Evolutionary conservation across 2,797 vertebrate species (phyloP).

Genomic region (Podarcis lilfordi): DNA sequence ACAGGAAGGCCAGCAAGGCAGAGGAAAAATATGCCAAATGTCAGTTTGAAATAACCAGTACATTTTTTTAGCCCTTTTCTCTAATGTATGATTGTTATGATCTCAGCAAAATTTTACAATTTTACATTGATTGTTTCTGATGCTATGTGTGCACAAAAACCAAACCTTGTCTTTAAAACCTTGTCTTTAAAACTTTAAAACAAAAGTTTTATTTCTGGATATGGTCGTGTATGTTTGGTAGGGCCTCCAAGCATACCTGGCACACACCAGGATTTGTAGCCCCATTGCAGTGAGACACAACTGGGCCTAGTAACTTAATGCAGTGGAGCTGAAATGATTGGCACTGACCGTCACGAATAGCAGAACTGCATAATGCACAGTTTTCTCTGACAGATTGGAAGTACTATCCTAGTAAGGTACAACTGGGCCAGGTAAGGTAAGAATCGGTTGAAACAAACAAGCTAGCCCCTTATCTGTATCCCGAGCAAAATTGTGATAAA

Average conservation of each 20-base stretch:
- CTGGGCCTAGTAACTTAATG: not conserved
- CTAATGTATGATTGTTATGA: not conserved
- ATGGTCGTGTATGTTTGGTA: not conserved
- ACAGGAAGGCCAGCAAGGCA: not conserved
- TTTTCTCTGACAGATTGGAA: not conserved
- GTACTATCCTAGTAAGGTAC: not conserved
- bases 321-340: not conserved
- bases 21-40: not conserved
- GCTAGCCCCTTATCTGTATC: not conserved
- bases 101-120: not conserved
- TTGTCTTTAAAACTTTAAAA: no score
- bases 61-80: not conserved
- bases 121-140: not conserved
- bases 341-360: not conserved
- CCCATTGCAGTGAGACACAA: not conserved
- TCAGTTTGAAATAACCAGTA: not conserved
- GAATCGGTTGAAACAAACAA: not conserved
- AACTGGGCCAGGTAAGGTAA: not conserved
- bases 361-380: not conserved
- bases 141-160: no score
- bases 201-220: not conserved
- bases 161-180: no score
- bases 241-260: not conserved
- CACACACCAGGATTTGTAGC: not conserved
- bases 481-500: slow-evolving; percentile 21